A percentile compares a stretch with the other conserved stretches of the same genome.
Evolutionary conservation across 1,140 invertebrate species (phyloP).

Genomic region (Drosophila jambulina): DNA sequence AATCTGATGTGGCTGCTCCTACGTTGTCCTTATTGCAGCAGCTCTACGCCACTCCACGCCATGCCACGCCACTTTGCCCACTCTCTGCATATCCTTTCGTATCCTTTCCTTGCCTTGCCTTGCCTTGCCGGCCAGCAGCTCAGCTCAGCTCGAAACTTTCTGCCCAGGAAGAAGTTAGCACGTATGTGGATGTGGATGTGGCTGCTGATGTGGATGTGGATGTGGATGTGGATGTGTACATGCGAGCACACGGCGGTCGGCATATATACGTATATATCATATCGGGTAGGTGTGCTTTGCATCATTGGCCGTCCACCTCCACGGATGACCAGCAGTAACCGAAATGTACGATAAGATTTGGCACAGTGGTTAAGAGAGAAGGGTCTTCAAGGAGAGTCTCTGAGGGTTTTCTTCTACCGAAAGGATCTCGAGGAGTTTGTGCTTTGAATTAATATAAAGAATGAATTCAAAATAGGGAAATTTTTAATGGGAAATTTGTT

Average conservation of each 20-base stretch:
- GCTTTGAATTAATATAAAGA: too few species aligned
- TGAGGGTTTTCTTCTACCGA: too few species aligned
- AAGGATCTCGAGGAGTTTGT: background rate
- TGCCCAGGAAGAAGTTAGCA: slow-evolving; percentile 51
- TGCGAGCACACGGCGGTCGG: slow-evolving; percentile 22
- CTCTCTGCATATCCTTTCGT: slow-evolving; percentile 16
- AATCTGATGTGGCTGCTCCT: slow-evolving; percentile 65
- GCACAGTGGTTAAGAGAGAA: slow-evolving; percentile 33
- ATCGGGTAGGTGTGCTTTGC: slow-evolving; percentile 51
- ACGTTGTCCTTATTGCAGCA: slow-evolving; percentile 62
- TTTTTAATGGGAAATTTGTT: background rate
- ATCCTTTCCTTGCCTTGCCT: slow-evolving; percentile 26
- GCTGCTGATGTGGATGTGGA: slow-evolving; percentile 2
- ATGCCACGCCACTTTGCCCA: background rate
- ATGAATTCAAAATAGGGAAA: background rate
- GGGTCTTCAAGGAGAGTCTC: background rate
- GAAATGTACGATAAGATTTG: slow-evolving; percentile 58
- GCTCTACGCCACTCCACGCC: slow-evolving; percentile 1
- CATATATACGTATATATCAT: slow-evolving; percentile 37
- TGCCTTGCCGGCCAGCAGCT: slow-evolving; percentile 19
- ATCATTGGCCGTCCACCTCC: slow-evolving; percentile 64
- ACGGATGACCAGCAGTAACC: slow-evolving; percentile 56
- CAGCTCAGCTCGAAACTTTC: slow-evolving; percentile 53
- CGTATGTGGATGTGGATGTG: slow-evolving; percentile 27
- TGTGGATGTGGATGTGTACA: slow-evolving; percentile 27